Evolutionary conservation across 2,888 invertebrate genomes (phyloP).

Genomic region (Orthosia cruda): DNA sequence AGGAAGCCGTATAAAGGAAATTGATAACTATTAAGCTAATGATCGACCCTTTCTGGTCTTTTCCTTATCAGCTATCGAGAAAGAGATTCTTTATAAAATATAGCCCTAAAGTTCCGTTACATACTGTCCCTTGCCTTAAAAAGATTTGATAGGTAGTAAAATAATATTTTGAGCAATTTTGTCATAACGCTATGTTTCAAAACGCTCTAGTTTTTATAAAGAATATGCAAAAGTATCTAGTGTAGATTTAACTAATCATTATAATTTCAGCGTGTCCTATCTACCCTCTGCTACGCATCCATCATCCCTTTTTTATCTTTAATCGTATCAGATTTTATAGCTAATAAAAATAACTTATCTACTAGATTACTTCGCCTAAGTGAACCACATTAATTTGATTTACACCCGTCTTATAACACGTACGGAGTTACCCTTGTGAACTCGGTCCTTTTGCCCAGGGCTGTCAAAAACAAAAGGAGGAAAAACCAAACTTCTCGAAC

Average conservation of each 20-base stretch:
- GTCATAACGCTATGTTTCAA: too few species aligned
- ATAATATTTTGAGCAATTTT: too few species aligned
- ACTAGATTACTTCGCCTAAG: conserved; percentile 38
- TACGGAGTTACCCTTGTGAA: conserved; percentile 36
- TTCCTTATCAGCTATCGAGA: conserved; percentile 1
- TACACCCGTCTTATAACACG: conserved; percentile 47
- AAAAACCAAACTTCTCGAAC: conserved; percentile 45
- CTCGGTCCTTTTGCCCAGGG: conserved; percentile 24
- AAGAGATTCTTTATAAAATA: conserved; percentile 15
- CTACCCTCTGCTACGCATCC: conserved; percentile 2
- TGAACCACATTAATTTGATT: conserved; percentile 58
- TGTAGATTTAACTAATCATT: background rate
- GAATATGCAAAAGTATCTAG: background rate
- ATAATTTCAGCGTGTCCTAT: background rate
- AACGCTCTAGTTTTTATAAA: too few species aligned
- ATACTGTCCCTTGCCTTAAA: too few species aligned
- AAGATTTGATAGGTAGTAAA: too few species aligned
- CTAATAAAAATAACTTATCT: conserved; percentile 48
- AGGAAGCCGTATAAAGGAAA: conserved; percentile 22
- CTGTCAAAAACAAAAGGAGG: conserved; percentile 43
- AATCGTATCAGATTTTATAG: conserved; percentile 36
- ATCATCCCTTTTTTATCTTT: conserved; percentile 14
- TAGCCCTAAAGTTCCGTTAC: background rate
- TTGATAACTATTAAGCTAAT: conserved; percentile 38
- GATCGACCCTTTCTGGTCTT: conserved; percentile 9